Evolutionary conservation across 2,113 vertebrate species (phyloP).

Genomic region (Ceyx cyanopectus): DNA sequence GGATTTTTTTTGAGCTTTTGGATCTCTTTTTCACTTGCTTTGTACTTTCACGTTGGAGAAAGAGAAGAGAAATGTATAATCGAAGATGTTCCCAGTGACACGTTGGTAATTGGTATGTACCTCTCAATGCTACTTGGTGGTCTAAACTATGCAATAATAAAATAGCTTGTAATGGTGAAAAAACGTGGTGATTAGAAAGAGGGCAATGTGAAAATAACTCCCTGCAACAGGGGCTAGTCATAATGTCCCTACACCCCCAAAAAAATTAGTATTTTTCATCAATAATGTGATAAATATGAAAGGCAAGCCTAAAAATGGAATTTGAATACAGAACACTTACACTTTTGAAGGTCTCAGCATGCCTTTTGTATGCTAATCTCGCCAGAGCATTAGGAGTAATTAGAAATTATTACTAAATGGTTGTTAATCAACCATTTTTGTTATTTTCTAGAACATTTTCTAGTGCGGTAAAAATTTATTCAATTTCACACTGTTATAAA

Average conservation of each 20-base stretch:
- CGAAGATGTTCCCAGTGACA: slow-evolving; percentile 88
- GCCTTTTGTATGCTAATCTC: neutral
- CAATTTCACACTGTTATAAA: neutral
- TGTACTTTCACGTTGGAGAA: slow-evolving; percentile 90
- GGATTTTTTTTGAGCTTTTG: slow-evolving; percentile 63
- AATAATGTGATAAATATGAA: neutral
- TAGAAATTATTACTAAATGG: neutral
- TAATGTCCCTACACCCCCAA: neutral
- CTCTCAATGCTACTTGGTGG: neutral
- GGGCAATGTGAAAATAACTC: neutral
- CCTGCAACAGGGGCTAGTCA: neutral
- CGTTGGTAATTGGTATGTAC: slow-evolving; percentile 85
- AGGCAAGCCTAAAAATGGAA: neutral
- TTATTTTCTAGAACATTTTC: neutral
- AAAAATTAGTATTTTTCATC: neutral
- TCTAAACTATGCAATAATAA: neutral
- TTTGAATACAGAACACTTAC: neutral
- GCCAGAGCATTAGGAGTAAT: neutral
- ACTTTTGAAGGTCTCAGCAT: neutral
- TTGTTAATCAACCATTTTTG: neutral
- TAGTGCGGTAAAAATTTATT: neutral
- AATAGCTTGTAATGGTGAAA: neutral
- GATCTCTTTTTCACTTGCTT: slow-evolving; percentile 76
- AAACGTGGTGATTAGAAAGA: neutral
- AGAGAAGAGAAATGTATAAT: slow-evolving; percentile 91